These are phyloP conservation scores for Caenorhabditis panamensis DNA, from an alignment of 2,888 invertebrate species.

Conservation along the genomic window DNA sequence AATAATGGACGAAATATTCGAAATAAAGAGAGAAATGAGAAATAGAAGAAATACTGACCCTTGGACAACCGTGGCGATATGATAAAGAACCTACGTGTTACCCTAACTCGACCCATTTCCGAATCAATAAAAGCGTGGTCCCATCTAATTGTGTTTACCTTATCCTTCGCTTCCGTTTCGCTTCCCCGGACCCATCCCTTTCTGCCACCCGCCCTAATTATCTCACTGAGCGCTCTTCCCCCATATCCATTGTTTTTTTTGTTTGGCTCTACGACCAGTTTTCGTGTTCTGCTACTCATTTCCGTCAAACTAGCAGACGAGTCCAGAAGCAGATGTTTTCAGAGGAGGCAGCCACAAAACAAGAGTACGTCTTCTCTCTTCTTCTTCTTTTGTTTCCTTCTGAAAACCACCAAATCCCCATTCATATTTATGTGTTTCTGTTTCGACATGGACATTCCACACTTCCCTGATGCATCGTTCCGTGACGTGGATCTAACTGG, in stretches of 20 bases:
- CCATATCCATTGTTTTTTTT: conserved; percentile 1
- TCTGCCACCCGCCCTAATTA: conserved; percentile 40
- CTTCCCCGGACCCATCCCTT: no score
- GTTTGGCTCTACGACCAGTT: conserved; percentile 2
- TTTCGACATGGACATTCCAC: no score
- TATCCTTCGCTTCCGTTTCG: background rate
- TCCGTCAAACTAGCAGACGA: conserved; percentile 11
- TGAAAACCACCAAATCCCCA: background rate
- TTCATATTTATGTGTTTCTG: conserved; percentile 7
- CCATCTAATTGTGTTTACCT: background rate
- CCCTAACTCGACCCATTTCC: no score
- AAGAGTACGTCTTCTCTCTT: background rate
- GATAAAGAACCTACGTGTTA: no score
- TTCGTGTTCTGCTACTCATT: conserved; percentile 41
- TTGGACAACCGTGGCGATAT: no score
- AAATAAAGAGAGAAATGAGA: no score
- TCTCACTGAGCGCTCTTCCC: conserved; percentile 17
- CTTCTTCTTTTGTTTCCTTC: background rate
- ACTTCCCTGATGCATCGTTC: no score
- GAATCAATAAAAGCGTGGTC: background rate
- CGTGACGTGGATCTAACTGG: no score
- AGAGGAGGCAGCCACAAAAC: conserved; percentile 13
- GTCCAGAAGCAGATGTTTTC: conserved; percentile 40
- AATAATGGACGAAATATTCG: no score
- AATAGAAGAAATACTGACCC: no score